Evolutionary conservation across 2,113 vertebrate species (phyloP), one percentile per base, ranked within the genome.

Genomic region (Misgurnus mizolepis): DNA sequence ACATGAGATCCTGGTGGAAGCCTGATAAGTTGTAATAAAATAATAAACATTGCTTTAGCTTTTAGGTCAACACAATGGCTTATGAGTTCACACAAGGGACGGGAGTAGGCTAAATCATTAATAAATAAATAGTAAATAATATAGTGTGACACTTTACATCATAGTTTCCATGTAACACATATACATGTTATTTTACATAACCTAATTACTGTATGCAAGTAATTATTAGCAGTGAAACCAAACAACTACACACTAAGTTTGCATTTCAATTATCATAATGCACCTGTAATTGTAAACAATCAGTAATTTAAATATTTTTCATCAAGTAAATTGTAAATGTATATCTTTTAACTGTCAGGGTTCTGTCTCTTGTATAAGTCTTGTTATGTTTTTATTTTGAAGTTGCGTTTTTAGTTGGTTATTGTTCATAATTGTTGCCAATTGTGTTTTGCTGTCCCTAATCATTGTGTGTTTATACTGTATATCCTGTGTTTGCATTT

Each of bases 61-160:
- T 14, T 45, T 40, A 17, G 14, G 14, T 14, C 14, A 14, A 14
- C 14, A 53, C 14, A 17, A 17, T 15, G 50, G 11, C 50, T 1
- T 53, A 0, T 58, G 55, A 18, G 17, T 58, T n/a, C 7, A 12
- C 49, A 39, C 11, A 73, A 58, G 11, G 10, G 2, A 60, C 22
- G 22, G 14, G 27, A 34, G 47, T 22, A 0, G 5, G 22, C 22
- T 6, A 58, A 14, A 22, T 43, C 6, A 45, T 72, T 18, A 56
- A 72, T 69, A 69, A 69, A 50, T 45, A 45, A 74, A 60, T 15
- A 17, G 47, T 9, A 41, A 72, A 72, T 8, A 40, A 12, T 18
- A n/a, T 50, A 15, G 14, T 6, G 3, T 60, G 45, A 45, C 70
- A 60, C 53, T 18, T 60, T 45, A 39, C 45, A 50, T 50, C 22